A percentile compares a stretch with the other conserved stretches of the same genome.
phyloP scores from a whole-genome alignment of 2,113 vertebrate species.

The Trinectes maculatus region DNA sequence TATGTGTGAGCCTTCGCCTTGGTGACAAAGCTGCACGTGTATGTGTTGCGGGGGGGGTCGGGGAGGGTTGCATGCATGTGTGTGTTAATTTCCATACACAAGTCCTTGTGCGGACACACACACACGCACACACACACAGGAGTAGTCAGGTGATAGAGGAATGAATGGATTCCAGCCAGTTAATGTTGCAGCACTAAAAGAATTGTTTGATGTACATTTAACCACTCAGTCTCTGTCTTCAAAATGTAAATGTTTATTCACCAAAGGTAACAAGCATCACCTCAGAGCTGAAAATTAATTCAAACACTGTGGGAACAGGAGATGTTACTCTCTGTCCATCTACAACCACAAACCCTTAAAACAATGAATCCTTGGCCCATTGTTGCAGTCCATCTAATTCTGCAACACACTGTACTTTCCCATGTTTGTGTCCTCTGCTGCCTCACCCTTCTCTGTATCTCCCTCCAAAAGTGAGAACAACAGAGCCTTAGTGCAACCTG shows the following conservation, averaged over 20 bases:
- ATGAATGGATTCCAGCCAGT: constrained; percentile 45
- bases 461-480: constrained; percentile 20
- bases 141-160: constrained; percentile 61
- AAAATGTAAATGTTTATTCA: not conserved
- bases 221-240: too few species aligned
- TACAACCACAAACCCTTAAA: not conserved
- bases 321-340: not conserved
- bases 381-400: too few species aligned
- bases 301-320: not conserved
- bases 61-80: too few species aligned
- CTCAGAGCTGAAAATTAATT: too few species aligned
- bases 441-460: constrained; percentile 11
- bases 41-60: too few species aligned
- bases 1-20: constrained; percentile 1
- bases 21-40: not conserved
- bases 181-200: constrained; percentile 8
- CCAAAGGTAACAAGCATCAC: not conserved
- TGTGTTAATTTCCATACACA: not conserved
- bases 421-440: constrained; percentile 7
- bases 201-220: constrained; percentile 26
- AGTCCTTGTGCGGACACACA: not conserved
- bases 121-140: not conserved
- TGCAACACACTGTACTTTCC: not conserved
- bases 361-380: too few species aligned
- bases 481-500: constrained; percentile 39